Base-by-base conservation (phyloP, 1,140 invertebrate species). In the Mercenaria mercenaria region DNA sequence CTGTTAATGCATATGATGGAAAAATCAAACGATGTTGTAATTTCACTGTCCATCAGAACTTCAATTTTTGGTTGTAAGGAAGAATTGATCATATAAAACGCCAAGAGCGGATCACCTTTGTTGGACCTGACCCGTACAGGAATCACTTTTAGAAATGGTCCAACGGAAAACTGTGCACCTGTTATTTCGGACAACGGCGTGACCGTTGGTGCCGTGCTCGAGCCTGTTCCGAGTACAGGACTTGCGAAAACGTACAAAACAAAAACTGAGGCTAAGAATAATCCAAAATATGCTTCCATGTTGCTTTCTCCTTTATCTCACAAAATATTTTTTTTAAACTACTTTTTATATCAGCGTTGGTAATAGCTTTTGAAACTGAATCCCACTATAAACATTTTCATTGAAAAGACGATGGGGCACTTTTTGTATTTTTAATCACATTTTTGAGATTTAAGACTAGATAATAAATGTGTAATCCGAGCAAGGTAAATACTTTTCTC, bases 31-130 rank as follows among this genome's bases (percentile, higher is more conserved):
- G 82, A 59, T 3, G 26, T 52, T 13, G 82, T 85, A 56, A 43
- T 69, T 56, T 85, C 64, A 29, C 34, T 85, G 47, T 85, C 82
- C 82, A 85, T 85, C 11, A 50, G 26, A 8, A 72, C 41, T 67
- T 69, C 39, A 13, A 85, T 85, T 13, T 32, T 52, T n/a, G 82
- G 47, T 56, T 74, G 37, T 11, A 74, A 56, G 3, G 43, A 72
- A 2, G 82, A 85, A 32, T 74, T 74, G 20, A 56, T 74, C 67
- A 85, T 50, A 29, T 72, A 85, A 29, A 85, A 69, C 2, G 59
- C 80, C 18, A 41, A 18, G 0, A 82, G 13, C 18, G 80, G 34
- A 0, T 82, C 52, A 26, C 50, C 80, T 67, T 82, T 32, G 15
- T 18, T 15, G 13, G 80, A 41, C 26, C 52, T 64, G 32, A 82